These are phyloP conservation scores for Phrixothrix hirtus DNA, from an alignment of 2,888 invertebrate genomes.

Conservation along the genomic window DNA sequence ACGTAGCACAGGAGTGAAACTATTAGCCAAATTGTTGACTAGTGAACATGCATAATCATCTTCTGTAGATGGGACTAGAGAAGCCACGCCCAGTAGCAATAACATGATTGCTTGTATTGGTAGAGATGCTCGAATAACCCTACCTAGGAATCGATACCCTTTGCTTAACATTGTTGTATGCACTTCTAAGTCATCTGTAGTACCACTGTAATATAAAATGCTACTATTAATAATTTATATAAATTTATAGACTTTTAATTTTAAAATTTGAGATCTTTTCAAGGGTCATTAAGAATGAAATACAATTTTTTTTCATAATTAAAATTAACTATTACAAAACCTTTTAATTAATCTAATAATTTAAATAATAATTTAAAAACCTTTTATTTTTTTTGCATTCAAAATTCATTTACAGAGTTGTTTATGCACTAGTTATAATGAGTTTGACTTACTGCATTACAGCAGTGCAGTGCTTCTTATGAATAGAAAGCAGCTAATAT, in stretches of 20 bases:
- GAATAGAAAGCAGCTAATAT: no score
- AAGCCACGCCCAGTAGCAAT: slow-evolving; percentile 89
- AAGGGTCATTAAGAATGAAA: no score
- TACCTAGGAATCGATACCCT: slow-evolving; percentile 82
- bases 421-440: no score
- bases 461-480: no score
- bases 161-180: slow-evolving; percentile 70
- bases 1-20: slow-evolving; percentile 84
- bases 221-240: background rate
- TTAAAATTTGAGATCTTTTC: background rate
- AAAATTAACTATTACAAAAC: no score
- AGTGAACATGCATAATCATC: slow-evolving; percentile 85
- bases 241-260: no score
- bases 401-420: no score
- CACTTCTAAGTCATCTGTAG: slow-evolving; percentile 58
- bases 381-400: no score
- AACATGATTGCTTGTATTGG: slow-evolving; percentile 95
- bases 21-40: slow-evolving; percentile 79
- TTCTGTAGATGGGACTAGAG: slow-evolving; percentile 86
- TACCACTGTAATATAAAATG: slow-evolving; percentile 53
- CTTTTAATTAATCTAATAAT: no score
- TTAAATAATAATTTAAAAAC: no score
- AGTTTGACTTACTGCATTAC: no score
- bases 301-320: no score
- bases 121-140: slow-evolving; percentile 88